Evolutionary conservation across 2,797 vertebrate species (phyloP).

Genomic region (Protonibea diacanthus): DNA sequence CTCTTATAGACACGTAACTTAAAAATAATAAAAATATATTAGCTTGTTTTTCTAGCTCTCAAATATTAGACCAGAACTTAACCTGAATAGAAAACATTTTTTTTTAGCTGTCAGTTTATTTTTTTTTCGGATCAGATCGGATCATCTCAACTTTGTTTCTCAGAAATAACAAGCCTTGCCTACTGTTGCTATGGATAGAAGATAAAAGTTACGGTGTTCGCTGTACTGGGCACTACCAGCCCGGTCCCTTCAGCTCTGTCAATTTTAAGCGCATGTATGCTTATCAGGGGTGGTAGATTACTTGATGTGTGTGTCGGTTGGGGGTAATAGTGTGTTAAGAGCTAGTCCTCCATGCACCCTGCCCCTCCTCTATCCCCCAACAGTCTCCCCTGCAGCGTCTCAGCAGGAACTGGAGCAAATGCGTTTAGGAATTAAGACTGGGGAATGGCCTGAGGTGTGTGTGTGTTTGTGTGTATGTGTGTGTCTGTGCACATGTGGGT

Average conservation of each 20-base stretch:
- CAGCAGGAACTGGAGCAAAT: constrained; percentile 98
- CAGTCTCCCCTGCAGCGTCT: constrained; percentile 89
- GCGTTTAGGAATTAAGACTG: constrained; percentile 96
- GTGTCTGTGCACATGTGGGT: constrained; percentile 24
- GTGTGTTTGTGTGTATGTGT: constrained; percentile 76
- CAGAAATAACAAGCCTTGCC: too few relatives aligned
- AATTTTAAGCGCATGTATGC: constrained; percentile 64
- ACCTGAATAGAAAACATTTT: too few relatives aligned
- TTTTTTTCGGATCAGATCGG: too few relatives aligned
- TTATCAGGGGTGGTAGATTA: constrained; percentile 47
- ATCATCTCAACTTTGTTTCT: too few relatives aligned
- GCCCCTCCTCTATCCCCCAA: constrained; percentile 79
- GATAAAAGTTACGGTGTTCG: constrained; percentile 62
- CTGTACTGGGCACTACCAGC: constrained; percentile 47
- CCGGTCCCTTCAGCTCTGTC: constrained; percentile 84
- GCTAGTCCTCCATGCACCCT: constrained; percentile 76
- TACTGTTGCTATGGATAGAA: too few relatives aligned
- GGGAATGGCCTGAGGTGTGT: constrained; percentile 70
- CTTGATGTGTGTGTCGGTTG: constrained; percentile 67
- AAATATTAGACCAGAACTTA: not conserved
- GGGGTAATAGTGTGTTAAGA: constrained; percentile 92
- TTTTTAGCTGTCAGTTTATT: too few relatives aligned
- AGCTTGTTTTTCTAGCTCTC: not conserved
- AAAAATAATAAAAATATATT: not conserved
- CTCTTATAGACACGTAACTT: not conserved